Evolutionary conservation across 2,888 invertebrate species (phyloP).

Genomic region (Ischnura elegans): DNA sequence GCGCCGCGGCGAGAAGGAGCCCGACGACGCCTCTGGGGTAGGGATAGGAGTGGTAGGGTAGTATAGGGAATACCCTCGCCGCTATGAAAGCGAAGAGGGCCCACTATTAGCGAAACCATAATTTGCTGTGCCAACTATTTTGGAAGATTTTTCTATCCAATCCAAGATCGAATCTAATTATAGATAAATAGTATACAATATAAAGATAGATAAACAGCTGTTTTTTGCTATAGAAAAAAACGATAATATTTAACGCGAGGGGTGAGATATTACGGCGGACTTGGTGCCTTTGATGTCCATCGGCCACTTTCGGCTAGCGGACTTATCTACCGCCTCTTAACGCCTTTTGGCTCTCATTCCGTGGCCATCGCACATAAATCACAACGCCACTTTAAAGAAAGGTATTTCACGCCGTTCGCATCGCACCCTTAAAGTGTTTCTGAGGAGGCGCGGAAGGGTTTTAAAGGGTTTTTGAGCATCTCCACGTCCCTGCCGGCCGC

Average conservation of each 20-base stretch:
- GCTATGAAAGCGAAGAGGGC: too few relatives aligned
- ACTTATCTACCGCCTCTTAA: background rate
- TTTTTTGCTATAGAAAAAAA: too few relatives aligned
- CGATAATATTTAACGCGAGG: background rate
- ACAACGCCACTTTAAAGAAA: slow-evolving; percentile 10
- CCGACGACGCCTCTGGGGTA: too few relatives aligned
- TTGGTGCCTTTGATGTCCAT: background rate
- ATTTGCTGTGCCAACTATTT: too few relatives aligned
- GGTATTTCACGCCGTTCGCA: slow-evolving; percentile 2
- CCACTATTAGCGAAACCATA: too few relatives aligned
- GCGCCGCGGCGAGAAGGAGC: too few relatives aligned
- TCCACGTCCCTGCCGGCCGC: background rate
- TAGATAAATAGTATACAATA: too few relatives aligned
- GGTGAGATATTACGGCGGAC: background rate
- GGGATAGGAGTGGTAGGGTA: too few relatives aligned
- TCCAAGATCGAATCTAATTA: too few relatives aligned
- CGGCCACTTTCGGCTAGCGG: background rate
- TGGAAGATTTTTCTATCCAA: too few relatives aligned
- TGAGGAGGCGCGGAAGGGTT: background rate
- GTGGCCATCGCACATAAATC: background rate
- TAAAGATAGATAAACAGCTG: too few relatives aligned
- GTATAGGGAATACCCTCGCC: too few relatives aligned
- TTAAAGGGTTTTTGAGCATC: background rate
- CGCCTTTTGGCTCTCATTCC: background rate
- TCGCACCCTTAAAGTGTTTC: background rate